These are phyloP conservation scores for Diachrysia chrysitis DNA, from an alignment of 2,888 invertebrate species.

Conservation along the genomic window DNA sequence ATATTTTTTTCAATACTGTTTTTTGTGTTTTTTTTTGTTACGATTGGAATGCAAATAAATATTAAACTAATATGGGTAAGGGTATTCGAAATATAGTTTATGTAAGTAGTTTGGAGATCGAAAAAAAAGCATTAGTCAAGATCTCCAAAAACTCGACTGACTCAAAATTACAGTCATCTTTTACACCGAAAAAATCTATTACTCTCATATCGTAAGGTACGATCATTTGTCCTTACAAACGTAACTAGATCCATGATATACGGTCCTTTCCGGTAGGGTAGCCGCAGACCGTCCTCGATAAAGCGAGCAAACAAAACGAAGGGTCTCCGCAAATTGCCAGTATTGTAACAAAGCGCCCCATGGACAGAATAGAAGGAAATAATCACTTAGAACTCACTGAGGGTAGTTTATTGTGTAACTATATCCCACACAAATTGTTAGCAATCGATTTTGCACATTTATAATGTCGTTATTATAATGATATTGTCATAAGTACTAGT, in stretches of 20 bases:
- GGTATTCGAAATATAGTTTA: no score
- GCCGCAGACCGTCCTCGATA: slow-evolving; percentile 30
- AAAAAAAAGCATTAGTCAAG: neutral
- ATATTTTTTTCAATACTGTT: no score
- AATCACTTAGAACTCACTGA: slow-evolving; percentile 6
- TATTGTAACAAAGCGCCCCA: slow-evolving; percentile 35
- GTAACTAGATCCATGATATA: slow-evolving; percentile 40
- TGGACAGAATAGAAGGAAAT: slow-evolving; percentile 18
- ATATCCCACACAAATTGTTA: neutral
- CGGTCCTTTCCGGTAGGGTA: slow-evolving; percentile 16
- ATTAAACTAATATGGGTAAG: no score
- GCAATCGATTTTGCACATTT: neutral
- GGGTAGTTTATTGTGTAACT: neutral
- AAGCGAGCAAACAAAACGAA: slow-evolving; percentile 47
- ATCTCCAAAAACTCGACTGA: neutral
- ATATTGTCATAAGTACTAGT: no score
- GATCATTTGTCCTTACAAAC: slow-evolving; percentile 38
- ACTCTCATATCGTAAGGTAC: slow-evolving; percentile 34
- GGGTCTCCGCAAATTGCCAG: slow-evolving; percentile 48
- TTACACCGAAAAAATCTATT: slow-evolving; percentile 18
- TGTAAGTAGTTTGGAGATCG: no score
- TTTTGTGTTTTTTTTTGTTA: no score
- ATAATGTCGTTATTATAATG: no score
- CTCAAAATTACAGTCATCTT: neutral
- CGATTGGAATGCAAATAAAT: no score